Evolutionary conservation across 2,113 vertebrate species (phyloP), one percentile per base, ranked within the genome.

Genomic region (Saguinus imperator): DNA sequence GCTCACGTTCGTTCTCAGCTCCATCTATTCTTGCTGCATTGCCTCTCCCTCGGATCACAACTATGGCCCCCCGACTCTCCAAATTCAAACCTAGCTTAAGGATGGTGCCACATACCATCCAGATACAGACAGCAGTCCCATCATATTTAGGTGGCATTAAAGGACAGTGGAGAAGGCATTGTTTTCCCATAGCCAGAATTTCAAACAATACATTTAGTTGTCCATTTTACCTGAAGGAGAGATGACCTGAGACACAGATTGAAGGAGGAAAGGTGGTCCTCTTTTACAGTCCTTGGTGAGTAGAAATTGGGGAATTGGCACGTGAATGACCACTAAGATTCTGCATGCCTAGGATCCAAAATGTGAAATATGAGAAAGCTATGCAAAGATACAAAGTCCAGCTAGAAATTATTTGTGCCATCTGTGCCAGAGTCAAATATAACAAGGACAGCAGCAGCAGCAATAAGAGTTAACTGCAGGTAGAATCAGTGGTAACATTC

Each of bases 51-150:
- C 32, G 57, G 14, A 72, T 48, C 35, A 35, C 29, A 72, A 35
- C 14, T 27, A 14, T 17, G 6, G 12, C 3, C 3, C 8, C 13
- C 13, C 0, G 10, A 61, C 1, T 64, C 29, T 32, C 27, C 32
- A 72, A 6, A 91, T 16, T 50, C 10, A 85, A 95, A 58, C 1
- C 6, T 64, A 52, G 27, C 5, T 52, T 80, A 52, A 1, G 93
- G 86, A 84, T 3, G 12, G 23, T 66, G 9, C 3, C 35, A 18
- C 16, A 9, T 23, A 64, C 25, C 70, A 43, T 37, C 8, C 18
- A 94, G 29, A 37, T 43, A 8, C 10, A 76, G 70, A 75, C n/a
- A 57, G 6, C 5, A 48, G 3, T 29, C 16, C 4, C 27, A 77
- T n/a, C 18, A 72, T 1, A 21, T 13, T 55, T 23, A 52, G 5